Evolutionary conservation across 2,797 vertebrate species (phyloP), one percentile per base, ranked within the genome.

Genomic region (Sciaenops ocellatus): DNA sequence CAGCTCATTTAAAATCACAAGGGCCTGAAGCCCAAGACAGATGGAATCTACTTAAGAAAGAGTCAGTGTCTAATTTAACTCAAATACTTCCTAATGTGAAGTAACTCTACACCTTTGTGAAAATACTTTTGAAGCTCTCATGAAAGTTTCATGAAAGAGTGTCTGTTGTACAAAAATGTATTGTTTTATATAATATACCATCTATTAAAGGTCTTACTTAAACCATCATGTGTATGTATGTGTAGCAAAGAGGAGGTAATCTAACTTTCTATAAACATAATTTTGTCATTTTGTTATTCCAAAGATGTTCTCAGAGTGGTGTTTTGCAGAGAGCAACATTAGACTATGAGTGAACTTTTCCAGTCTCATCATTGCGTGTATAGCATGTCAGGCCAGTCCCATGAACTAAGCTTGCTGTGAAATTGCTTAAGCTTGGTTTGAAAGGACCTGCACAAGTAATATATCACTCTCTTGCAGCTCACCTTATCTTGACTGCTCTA

Each of bases 381-480:
- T 78, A 82, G 64, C 66, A 78, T 87, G 81, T 79, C 88, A 69
- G 63, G 66, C 64, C 64, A 69, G 77, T 79, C 81, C 77, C 75
- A 80, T 69, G 73, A 80, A 79, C 80, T 91, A 91, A 94, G 87
- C 91, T 82, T 69, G 87, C 92, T 94, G 88, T 91, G 93, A 95
- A 95, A 94, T 95, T 94, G 90, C 90, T 91, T 90, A 90, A 95
- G 91, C 90, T 91, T 68, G 76, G 90, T 93, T 90, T 90, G 85
- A 93, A 92, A 91, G 79, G 86, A 89, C 92, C 88, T 85, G 80
- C 73, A 61, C 85, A 93, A 93, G 94, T 92, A 92, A 88, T 94
- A 94, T 93, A 95, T 95, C 92, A 94, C 73, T 54, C 28, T 69
- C 87, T 92, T 88, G 48, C 90, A 90, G 86, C 87, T 92, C 89